These are phyloP conservation scores for Cirrhinus mrigala DNA, from an alignment of 2,797 vertebrate species.

Conservation along the genomic window DNA sequence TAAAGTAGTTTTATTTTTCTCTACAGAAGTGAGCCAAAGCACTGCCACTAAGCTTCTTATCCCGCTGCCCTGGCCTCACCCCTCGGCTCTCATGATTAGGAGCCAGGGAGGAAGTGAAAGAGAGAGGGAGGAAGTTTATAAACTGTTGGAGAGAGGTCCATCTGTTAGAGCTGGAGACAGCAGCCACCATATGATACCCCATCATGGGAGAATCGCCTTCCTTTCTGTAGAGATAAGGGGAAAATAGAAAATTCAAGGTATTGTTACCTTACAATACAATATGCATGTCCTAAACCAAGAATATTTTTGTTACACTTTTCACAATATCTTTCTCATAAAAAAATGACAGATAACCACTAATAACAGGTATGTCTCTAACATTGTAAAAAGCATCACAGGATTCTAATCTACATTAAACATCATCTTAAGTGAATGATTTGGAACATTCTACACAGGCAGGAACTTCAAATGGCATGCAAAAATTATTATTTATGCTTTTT, in stretches of 20 bases:
- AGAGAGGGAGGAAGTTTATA: constrained; percentile 40
- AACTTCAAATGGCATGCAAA: background rate
- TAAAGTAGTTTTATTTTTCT: constrained; percentile 53
- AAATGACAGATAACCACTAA: too few relatives aligned
- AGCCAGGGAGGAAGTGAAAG: constrained; percentile 31
- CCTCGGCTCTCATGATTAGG: constrained; percentile 46
- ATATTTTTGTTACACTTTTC: background rate
- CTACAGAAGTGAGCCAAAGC: constrained; percentile 54
- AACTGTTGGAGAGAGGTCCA: constrained; percentile 57
- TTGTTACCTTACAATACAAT: background rate
- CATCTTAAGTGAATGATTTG: background rate
- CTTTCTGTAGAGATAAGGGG: background rate
- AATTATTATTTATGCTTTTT: too few relatives aligned
- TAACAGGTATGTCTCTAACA: too few relatives aligned
- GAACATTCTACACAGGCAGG: background rate
- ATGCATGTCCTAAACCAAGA: background rate
- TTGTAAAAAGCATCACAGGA: background rate
- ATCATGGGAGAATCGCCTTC: constrained; percentile 23
- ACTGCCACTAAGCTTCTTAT: constrained; percentile 61
- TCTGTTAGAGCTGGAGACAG: constrained; percentile 55
- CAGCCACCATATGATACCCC: constrained; percentile 20
- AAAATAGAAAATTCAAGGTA: background rate
- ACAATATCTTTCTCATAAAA: too few relatives aligned
- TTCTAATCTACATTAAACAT: background rate
- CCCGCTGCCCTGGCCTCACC: constrained; percentile 33